phyloP scores from a whole-genome alignment of 2,797 vertebrate genomes.

The Malurus leucopterus region DNA sequence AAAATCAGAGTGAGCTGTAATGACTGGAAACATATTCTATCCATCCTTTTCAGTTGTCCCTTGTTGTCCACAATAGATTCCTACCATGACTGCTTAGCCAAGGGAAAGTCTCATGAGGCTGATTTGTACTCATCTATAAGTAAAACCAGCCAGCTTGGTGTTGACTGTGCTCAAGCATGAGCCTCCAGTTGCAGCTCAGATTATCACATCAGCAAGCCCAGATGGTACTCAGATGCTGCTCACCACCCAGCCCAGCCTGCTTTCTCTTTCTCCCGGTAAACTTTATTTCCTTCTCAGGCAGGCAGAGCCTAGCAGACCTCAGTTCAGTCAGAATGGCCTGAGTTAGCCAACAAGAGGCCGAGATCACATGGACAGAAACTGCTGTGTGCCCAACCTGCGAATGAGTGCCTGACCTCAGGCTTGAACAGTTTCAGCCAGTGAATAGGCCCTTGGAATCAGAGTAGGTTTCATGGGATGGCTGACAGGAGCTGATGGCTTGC shows the following conservation, averaged over 20 bases:
- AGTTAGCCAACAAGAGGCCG: not conserved
- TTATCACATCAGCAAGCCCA: not conserved
- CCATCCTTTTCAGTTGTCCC: not conserved
- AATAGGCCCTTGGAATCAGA: not conserved
- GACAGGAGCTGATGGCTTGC: not conserved
- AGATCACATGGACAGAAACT: not conserved
- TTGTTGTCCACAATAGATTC: not conserved
- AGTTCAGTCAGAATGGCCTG: not conserved
- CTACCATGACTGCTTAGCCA: not conserved
- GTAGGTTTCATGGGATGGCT: not conserved
- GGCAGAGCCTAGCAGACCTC: not conserved
- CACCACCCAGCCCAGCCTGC: not conserved
- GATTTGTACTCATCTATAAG: not conserved
- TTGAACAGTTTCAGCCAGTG: not conserved
- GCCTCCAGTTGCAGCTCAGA: not conserved
- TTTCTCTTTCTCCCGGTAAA: not conserved
- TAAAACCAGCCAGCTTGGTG: not conserved
- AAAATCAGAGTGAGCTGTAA: not conserved
- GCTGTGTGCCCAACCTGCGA: not conserved
- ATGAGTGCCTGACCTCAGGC: not conserved
- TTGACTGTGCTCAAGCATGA: fast-evolving
- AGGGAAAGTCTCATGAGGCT: not conserved
- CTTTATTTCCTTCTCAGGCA: not conserved
- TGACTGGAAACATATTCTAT: not conserved
- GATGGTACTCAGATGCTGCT: not conserved